Evolutionary conservation across 2,113 vertebrate genomes (phyloP).

Genomic region (Cathartes aura): DNA sequence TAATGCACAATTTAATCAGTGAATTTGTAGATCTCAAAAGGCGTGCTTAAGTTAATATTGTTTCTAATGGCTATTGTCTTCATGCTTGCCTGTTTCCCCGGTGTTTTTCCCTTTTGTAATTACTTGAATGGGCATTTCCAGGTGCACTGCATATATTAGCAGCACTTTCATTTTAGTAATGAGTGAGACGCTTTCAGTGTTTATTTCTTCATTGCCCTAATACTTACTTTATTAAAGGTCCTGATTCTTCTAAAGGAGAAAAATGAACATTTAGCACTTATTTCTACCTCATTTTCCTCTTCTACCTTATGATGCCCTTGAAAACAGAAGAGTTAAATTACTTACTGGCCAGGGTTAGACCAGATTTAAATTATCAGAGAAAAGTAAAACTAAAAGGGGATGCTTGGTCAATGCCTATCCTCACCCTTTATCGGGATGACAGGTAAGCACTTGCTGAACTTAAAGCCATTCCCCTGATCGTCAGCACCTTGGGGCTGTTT

Average conservation of each 20-base stretch:
- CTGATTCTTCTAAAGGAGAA: conserved; percentile 8
- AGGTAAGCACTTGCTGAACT: neutral
- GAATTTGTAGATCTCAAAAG: conserved; percentile 40
- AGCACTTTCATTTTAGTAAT: conserved; percentile 41
- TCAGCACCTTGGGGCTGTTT: neutral
- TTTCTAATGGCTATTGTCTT: conserved; percentile 56
- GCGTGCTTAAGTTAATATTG: conserved; percentile 58
- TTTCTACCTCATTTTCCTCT: conserved; percentile 25
- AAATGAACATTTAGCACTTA: neutral
- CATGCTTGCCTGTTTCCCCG: conserved; percentile 24
- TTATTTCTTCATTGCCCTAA: conserved; percentile 43
- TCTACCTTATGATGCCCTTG: neutral
- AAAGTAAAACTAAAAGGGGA: neutral
- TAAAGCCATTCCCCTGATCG: neutral
- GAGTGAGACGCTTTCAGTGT: neutral
- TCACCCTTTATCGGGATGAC: neutral
- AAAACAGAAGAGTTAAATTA: neutral
- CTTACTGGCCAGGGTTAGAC: neutral
- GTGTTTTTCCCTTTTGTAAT: conserved; percentile 53
- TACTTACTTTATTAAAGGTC: conserved; percentile 23
- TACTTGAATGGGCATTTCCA: conserved; percentile 55
- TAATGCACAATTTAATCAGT: conserved; percentile 51
- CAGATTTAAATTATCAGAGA: neutral
- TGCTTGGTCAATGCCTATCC: neutral
- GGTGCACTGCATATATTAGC: conserved; percentile 58